Evolutionary conservation across 2,888 invertebrate genomes (phyloP), one percentile per base, ranked within the genome.

Genomic region (Pediacus dermestoides): DNA sequence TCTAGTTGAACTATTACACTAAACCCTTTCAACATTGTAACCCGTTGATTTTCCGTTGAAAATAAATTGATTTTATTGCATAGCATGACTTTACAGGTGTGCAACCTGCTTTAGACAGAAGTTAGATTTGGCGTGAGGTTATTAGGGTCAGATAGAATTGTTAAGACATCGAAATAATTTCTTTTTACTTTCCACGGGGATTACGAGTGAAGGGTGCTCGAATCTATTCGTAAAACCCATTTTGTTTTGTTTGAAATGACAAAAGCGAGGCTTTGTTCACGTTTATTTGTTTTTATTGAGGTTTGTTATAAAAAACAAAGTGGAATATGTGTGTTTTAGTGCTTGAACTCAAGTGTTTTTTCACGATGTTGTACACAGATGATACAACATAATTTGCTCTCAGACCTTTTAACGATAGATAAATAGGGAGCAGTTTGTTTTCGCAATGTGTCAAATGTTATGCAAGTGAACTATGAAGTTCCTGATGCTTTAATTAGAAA

Each of bases 1-100:
- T n/a, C n/a, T n/a, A 52, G 48, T 47, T 46, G 52, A 42, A 46
- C 55, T 52, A 56, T 56, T 52, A 53, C 42, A 36, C 35, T 34
- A 39, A 43, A 39, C 32, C 50, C 47, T 43, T 44, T 45, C 40
- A 55, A 54, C 53, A 58, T 48, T 58, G 55, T 57, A 53, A 45
- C 47, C 46, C 51, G 48, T 52, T 53, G 59, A 58, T 61, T 63
- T 64, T 64, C 63, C 63, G 64, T 64, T 63, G 53, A 53, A 55
- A 56, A 48, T 55, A 53, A 61, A 61, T 62, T 53, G 59, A 60
- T 59, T 62, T 61, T 58, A 60, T 60, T 53, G 50, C 53, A 46
- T 23, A 42, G 40, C 32, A 39, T n/a, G 38, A 41, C 42, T 49
- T 50, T 60, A 64, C 66, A 66, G 66, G 64, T 66, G 64, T 63